These are phyloP conservation scores for Propithecus coquereli DNA, from an alignment of 2,113 vertebrate genomes.

Conservation along the genomic window DNA sequence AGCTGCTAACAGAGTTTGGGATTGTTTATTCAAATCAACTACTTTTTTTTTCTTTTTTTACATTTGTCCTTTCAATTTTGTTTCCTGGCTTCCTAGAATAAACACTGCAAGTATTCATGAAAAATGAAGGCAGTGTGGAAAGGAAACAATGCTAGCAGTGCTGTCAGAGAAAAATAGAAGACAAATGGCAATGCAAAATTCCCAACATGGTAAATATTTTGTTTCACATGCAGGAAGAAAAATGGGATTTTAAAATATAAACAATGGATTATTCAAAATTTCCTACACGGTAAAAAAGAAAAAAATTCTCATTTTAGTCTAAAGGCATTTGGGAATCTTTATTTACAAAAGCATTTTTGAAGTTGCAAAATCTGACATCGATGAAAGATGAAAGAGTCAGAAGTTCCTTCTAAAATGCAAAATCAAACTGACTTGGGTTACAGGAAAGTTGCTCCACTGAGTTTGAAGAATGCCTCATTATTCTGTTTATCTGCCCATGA, in stretches of 20 bases:
- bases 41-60: neutral
- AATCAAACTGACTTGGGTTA: neutral
- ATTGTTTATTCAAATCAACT: neutral
- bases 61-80: conserved; percentile 47
- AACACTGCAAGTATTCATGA: neutral
- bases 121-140: neutral
- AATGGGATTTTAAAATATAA: conserved; percentile 5
- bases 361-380: conserved; percentile 6
- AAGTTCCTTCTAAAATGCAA: neutral
- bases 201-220: conserved; percentile 15
- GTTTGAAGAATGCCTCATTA: neutral
- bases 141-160: neutral
- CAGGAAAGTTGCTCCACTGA: neutral
- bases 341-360: conserved; percentile 40
- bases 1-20: neutral
- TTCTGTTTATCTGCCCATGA: neutral
- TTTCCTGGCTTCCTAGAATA: neutral
- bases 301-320: neutral
- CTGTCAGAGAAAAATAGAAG: neutral
- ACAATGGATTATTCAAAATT: neutral
- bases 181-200: conserved; percentile 30
- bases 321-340: conserved; percentile 19
- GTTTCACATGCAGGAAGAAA: neutral
- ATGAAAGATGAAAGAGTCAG: neutral
- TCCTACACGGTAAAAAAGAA: neutral